phyloP scores from a whole-genome alignment of 2,113 vertebrate species.

The Polyodon spathula region DNA sequence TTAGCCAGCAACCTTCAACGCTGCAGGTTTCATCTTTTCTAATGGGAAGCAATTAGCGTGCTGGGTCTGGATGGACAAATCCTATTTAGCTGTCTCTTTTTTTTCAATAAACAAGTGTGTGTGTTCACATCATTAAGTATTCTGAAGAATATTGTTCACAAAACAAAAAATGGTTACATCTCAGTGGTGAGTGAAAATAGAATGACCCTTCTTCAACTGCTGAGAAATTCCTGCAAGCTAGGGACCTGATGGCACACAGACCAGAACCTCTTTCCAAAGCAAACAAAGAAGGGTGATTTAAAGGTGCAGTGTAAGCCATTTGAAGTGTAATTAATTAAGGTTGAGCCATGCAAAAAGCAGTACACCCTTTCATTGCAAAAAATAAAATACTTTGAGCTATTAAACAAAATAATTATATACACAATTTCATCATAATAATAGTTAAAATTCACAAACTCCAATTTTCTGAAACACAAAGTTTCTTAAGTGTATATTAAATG shows the following conservation, averaged over 20 bases:
- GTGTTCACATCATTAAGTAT: conserved; percentile 15
- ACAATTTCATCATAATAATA: no score
- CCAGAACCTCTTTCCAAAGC: conserved; percentile 5
- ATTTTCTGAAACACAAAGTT: no score
- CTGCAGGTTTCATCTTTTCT: conserved; percentile 69
- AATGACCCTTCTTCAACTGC: conserved; percentile 11
- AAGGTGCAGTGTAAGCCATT: background rate
- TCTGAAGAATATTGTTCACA: background rate
- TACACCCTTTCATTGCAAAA: background rate
- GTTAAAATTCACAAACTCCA: no score
- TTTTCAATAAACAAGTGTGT: conserved; percentile 9
- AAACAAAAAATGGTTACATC: background rate
- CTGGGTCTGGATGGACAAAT: conserved; percentile 22
- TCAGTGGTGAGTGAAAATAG: background rate
- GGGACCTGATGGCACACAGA: background rate
- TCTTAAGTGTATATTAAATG: no score
- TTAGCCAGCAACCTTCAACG: conserved; percentile 49
- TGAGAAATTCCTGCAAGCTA: conserved; percentile 21
- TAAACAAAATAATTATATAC: no score
- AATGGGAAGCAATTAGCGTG: conserved; percentile 69
- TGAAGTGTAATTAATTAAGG: background rate
- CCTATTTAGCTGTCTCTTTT: conserved; percentile 9
- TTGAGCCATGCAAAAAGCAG: background rate
- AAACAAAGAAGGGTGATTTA: conserved; percentile 12
- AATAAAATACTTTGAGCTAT: no score